Percentiles rank a stretch among this genome's conserved stretches.
These are phyloP conservation scores for Hippopotamus amphibius DNA, from an alignment of 2,113 vertebrate genomes.

Conservation along the genomic window DNA sequence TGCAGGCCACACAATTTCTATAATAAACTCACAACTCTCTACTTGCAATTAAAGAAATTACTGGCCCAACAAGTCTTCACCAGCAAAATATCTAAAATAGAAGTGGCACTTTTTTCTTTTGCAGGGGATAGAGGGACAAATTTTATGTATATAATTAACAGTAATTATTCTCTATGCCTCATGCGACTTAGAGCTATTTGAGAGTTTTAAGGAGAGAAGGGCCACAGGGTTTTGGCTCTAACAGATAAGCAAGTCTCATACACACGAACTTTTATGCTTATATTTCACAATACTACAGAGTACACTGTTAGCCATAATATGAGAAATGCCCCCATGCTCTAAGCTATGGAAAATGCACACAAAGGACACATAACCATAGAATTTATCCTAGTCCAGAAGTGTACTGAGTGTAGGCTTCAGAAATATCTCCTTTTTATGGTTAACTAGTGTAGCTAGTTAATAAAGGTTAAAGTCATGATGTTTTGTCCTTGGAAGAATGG, in stretches of 20 bases:
- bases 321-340: background rate
- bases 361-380: constrained; percentile 12
- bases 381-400: constrained; percentile 21
- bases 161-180: background rate
- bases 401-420: background rate
- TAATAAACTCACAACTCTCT: constrained; percentile 56
- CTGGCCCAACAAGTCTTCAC: background rate
- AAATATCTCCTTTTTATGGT: background rate
- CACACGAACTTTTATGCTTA: background rate
- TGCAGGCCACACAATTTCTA: constrained; percentile 43
- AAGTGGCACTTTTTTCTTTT: background rate
- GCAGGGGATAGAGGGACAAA: background rate
- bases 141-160: constrained; percentile 33
- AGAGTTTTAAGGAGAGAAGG: background rate
- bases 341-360: background rate
- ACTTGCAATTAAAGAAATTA: constrained; percentile 57
- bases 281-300: background rate
- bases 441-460: background rate
- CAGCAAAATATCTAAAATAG: constrained; percentile 55
- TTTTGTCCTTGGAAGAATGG: constrained; percentile 3
- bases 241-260: constrained; percentile 25
- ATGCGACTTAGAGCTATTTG: background rate
- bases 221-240: background rate
- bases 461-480: constrained; percentile 26
- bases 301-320: background rate